Evolutionary conservation across 2,888 invertebrate species (phyloP).

Genomic region (Amorpha juglandis): DNA sequence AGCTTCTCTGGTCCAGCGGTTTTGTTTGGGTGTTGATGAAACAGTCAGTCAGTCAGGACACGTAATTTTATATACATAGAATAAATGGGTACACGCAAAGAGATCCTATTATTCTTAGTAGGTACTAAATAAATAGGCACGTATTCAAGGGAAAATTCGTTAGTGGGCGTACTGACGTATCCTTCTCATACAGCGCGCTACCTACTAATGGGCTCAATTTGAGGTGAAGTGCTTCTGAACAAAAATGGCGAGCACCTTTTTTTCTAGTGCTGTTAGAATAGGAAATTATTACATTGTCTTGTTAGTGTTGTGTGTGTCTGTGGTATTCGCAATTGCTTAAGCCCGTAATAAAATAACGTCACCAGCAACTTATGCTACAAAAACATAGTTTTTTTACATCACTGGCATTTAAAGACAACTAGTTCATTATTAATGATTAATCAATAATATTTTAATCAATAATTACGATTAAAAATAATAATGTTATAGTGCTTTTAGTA

Average conservation of each 20-base stretch:
- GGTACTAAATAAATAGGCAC: not conserved
- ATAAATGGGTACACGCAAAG: not conserved
- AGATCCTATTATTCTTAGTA: not conserved
- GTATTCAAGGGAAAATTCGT: not conserved
- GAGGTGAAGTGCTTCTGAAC: constrained; percentile 53
- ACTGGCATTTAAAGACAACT: too few relatives aligned
- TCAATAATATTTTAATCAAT: too few relatives aligned
- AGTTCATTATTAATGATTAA: too few relatives aligned
- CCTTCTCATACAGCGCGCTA: constrained; percentile 57
- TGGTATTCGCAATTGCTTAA: too few relatives aligned
- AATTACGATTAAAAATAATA: too few relatives aligned
- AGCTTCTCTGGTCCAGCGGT: too few relatives aligned
- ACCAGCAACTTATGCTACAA: too few relatives aligned
- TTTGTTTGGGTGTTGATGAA: too few relatives aligned
- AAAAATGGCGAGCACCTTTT: constrained; percentile 18
- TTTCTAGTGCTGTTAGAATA: not conserved
- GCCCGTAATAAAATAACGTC: too few relatives aligned
- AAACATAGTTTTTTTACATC: too few relatives aligned
- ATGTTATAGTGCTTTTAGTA: too few relatives aligned
- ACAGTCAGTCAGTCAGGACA: too few relatives aligned
- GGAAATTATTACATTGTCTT: not conserved
- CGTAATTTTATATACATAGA: not conserved
- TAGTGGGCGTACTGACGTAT: constrained; percentile 4
- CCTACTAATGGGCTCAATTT: constrained; percentile 64
- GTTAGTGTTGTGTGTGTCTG: not conserved